Evolutionary conservation across 2,888 invertebrate species (phyloP), one percentile per base, ranked within the genome.

Genomic region (Corythucha ciliata): DNA sequence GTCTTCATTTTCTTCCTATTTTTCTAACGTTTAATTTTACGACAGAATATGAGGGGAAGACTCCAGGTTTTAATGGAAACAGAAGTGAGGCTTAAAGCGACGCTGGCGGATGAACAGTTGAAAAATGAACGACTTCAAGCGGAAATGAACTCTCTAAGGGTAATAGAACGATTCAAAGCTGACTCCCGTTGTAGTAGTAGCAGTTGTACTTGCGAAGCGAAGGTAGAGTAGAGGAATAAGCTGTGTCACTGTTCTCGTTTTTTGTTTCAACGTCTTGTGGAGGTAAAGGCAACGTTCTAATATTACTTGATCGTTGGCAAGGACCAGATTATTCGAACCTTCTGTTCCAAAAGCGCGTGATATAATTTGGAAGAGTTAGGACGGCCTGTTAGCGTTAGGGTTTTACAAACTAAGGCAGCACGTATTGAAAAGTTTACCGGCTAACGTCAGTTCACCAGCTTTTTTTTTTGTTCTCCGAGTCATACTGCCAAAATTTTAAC

Each of bases 41-140:
- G 53, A 10, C 47, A 63, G 60, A 60, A 61, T 16, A 52, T 70
- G 34, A 63, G 68, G 40, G 60, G 62, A 22, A 64, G 67, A 39
- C 53, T 86, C 4, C 80, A 83, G 58, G 72, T 74, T 1, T 76
- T 79, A 0, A 69, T 83, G 64, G 74, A 77, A 36, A 74, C 75
- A 1, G 81, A 83, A 61, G 71, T 75, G 32, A 76, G 79, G 58
- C 66, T 81, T 27, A 78, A 79, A 58, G 74, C 75, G 44, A 67
- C 76, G 6, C 67, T 82, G 34, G 74, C 76, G 37, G 66, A 70
- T 24, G 73, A 78, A 58, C 68, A 73, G 2, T 71, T 73, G 20
- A 71, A 76, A 2, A 67, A 70, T 20, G 71, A 75, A 47, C 67
- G 69, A 52, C 62, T 75, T 1, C 68, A 72, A 51, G 69, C 69